Evolutionary conservation across 1,140 invertebrate genomes (phyloP).

Genomic region (Bombus pyrosoma): DNA sequence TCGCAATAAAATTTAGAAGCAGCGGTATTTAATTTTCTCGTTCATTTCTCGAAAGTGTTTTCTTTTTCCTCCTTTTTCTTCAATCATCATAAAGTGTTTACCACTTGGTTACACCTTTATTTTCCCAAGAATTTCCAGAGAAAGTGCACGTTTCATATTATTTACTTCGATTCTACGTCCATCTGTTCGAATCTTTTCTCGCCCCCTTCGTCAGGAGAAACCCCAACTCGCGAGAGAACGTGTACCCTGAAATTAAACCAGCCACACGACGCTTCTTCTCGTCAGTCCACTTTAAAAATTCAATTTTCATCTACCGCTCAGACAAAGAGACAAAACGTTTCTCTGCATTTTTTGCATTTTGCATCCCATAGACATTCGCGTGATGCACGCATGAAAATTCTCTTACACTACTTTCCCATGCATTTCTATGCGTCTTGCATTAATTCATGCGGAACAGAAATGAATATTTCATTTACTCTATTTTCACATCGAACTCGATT

Average conservation of each 20-base stretch:
- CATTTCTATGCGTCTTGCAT: background rate
- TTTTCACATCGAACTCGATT: background rate
- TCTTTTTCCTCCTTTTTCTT: background rate
- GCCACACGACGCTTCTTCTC: no score
- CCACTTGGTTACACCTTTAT: background rate
- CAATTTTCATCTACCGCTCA: no score
- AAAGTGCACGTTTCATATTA: background rate
- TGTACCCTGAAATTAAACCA: background rate
- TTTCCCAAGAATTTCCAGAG: no score
- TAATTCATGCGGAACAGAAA: background rate
- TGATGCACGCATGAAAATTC: background rate
- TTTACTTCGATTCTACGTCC: background rate
- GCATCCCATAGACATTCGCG: no score
- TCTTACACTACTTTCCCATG: no score
- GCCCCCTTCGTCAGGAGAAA: background rate
- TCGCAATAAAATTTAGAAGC: no score
- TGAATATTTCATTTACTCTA: background rate
- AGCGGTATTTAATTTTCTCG: no score
- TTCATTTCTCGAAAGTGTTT: background rate
- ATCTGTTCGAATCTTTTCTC: background rate
- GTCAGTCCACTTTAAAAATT: no score
- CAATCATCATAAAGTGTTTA: background rate
- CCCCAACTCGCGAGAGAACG: no score
- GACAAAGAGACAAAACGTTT: no score
- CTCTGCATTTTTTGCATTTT: no score